Conservation (phyloP, 1,140 invertebrate species). For the Cydia fagiglandana region DNA sequence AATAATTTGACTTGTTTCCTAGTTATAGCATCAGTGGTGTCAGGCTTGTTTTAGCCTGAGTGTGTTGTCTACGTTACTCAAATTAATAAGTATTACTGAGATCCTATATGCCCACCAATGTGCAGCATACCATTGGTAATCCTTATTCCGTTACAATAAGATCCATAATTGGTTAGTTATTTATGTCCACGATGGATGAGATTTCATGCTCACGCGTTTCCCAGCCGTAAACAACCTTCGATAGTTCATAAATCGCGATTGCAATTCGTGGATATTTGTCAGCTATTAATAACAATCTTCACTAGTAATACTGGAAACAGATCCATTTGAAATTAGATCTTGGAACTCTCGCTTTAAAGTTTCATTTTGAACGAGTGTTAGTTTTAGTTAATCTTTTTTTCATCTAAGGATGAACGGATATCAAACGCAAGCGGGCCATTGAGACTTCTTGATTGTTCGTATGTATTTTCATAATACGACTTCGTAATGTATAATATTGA, state of each 20-base stretch:
- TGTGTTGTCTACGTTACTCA: no score
- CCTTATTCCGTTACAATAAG: no score
- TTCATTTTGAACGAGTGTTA: neutral
- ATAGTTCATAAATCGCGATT: conserved; percentile 21
- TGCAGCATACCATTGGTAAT: no score
- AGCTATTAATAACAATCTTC: conserved; percentile 15
- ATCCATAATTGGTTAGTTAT: neutral
- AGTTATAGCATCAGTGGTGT: no score
- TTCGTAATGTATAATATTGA: neutral
- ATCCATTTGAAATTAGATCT: neutral
- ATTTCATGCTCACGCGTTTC: neutral
- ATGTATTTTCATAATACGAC: neutral
- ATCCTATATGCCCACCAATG: no score
- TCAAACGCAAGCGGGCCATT: neutral
- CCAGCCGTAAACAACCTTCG: conserved; percentile 11
- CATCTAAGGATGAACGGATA: neutral
- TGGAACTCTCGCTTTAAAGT: neutral
- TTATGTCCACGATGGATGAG: neutral
- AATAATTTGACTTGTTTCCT: no score
- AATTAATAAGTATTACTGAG: no score
- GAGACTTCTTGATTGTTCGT: neutral
- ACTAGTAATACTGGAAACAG: neutral
- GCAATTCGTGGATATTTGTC: conserved; percentile 20
- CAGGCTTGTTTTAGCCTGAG: no score
- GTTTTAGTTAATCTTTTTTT: neutral